A percentile compares a stretch with the other conserved stretches of the same genome.
phyloP scores from a whole-genome alignment of 2,797 vertebrate genomes.

The Heteromormyrus szaboi region DNA sequence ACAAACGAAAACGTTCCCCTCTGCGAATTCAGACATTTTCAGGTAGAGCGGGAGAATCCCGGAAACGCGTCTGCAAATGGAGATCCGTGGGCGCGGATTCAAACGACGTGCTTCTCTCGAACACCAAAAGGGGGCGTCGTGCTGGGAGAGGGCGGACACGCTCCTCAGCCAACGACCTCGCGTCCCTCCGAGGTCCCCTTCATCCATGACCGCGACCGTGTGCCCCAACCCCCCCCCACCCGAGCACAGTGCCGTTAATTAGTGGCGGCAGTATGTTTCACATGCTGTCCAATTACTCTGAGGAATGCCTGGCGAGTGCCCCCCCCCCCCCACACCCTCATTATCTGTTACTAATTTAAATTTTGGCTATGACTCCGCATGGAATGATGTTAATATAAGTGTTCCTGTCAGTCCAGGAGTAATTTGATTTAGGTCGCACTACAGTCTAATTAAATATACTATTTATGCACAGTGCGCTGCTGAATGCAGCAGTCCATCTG shows the following conservation, averaged over 20 bases:
- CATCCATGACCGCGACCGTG: conserved; percentile 25
- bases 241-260: conserved; percentile 58
- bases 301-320: conserved; percentile 64
- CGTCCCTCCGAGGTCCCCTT: conserved; percentile 9
- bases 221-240: conserved; percentile 28
- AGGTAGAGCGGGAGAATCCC: not conserved
- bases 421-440: conserved; percentile 74
- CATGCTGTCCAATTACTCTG: conserved; percentile 65
- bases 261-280: conserved; percentile 61
- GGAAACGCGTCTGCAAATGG: not conserved
- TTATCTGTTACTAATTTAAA: conserved; percentile 79
- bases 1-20: not conserved
- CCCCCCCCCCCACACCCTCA: conserved; percentile 62
- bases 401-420: conserved; percentile 74
- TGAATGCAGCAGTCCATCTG: conserved; percentile 66
- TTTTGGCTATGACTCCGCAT: conserved; percentile 71
- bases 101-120: not conserved
- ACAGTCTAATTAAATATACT: conserved; percentile 76
- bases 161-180: not conserved
- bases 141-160: not conserved
- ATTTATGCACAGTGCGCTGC: conserved; percentile 67
- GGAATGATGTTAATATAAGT: conserved; percentile 74
- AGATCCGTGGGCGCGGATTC: not conserved
- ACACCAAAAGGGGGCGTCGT: not conserved
- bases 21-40: not conserved